Base-by-base conservation (phyloP, 2,113 vertebrate species). In the Xyliphius kryptos region DNA sequence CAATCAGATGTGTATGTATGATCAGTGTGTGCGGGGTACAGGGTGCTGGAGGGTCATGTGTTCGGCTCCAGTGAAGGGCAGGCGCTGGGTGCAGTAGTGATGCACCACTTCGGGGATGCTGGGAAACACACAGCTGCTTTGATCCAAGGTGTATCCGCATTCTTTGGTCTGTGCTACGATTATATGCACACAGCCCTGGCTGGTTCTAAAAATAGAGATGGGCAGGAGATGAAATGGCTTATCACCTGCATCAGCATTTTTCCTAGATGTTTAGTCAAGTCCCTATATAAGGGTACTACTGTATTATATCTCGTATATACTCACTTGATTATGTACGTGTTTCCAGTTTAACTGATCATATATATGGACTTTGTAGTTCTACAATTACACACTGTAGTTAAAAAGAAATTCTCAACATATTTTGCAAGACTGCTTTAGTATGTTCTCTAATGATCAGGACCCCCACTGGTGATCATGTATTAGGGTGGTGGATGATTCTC, bases 151-250 rank as follows among this genome's bases (percentile, higher is more conserved):
- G 80, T 90, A 98, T 57, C 88, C 91, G 74, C 75, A 89, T 76
- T 92, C 91, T 68, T 93, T 97, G 36, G 95, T 98, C 85, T 97
- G 93, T 3, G 95, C 93, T 79, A 98, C 92, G 4, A 97, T 94
- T 85, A 98, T 98, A 82, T 98, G 95, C 40, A 97, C 95, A 2
- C 93, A 97, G 16, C 91, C 92, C 72, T 98, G 94, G 72, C 93
- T 97, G 26, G 95, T 97, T 84, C 95, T 98, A 75, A 13, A 61
- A 9, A 56, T n/a, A 58, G 15, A 19, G 37, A 46, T 1, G 26
- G 52, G 15, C 11, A 11, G n/a, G 10, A 21, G 5, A 43, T 10
- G 1, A 46, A n/a, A n/a, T n/a, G n/a, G n/a, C n/a, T n/a, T 14
- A 47, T 67, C 47, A 47, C 44, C 26, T 50, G 37, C 1, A 21